Conservation (phyloP, 2,797 vertebrate species). For the Rallus crepitans region DNA sequence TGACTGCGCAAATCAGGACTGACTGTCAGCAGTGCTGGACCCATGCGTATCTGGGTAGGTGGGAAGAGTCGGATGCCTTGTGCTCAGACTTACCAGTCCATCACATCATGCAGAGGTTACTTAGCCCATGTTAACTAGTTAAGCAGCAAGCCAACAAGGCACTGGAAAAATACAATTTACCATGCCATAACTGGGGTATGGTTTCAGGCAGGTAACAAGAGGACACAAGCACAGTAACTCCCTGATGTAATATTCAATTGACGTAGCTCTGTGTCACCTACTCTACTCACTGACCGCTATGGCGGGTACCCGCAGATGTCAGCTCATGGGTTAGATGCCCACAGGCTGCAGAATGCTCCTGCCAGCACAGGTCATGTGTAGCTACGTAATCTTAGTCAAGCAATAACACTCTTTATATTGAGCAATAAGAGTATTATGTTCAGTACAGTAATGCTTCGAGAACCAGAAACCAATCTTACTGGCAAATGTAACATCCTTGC, state of each 20-base stretch:
- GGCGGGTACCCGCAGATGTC: neutral
- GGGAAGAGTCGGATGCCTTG: neutral
- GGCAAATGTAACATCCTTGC: neutral
- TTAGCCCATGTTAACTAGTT: neutral
- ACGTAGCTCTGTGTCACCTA: neutral
- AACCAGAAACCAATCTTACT: neutral
- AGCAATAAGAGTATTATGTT: neutral
- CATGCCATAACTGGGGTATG: neutral
- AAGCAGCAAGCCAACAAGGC: neutral
- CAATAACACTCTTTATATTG: neutral
- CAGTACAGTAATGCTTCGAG: neutral
- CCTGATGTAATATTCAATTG: neutral
- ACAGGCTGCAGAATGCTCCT: neutral
- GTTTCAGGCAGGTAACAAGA: neutral
- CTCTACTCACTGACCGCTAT: neutral
- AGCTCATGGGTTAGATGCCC: neutral
- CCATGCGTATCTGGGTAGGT: neutral
- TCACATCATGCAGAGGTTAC: neutral
- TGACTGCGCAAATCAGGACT: neutral
- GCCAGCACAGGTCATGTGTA: neutral
- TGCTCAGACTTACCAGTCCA: neutral
- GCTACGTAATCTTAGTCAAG: accelerated
- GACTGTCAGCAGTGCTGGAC: neutral
- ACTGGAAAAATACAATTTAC: neutral
- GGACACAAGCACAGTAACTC: neutral